A percentile compares a stretch with the other conserved stretches of the same genome.
Conservation (phyloP, 2,888 invertebrate species). For the Lasioglossum leucozonium region DNA sequence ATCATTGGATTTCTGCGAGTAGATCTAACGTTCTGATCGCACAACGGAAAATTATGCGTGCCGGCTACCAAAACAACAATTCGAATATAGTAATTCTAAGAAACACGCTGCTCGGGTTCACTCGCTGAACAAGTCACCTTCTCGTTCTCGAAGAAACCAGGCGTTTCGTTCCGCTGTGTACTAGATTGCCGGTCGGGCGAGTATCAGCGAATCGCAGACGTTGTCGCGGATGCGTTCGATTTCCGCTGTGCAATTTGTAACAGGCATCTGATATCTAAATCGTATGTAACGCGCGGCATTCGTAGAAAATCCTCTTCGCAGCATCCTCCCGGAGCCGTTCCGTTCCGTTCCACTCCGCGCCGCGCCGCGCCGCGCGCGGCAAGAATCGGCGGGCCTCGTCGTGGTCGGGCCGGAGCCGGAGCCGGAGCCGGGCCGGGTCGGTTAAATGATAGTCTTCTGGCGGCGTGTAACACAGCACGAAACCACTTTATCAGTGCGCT, state of each 20-base stretch:
- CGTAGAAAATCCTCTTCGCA: constrained; percentile 40
- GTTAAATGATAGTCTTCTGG: constrained; percentile 58
- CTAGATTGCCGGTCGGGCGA: not conserved
- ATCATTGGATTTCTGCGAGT: not conserved
- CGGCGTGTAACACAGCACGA: constrained; percentile 55
- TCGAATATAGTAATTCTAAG: not conserved
- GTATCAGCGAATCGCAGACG: constrained; percentile 4
- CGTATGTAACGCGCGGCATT: constrained; percentile 33
- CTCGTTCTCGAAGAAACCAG: not conserved
- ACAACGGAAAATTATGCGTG: not conserved
- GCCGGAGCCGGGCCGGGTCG: constrained; percentile 5
- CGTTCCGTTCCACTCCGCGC: not conserved
- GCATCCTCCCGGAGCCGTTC: constrained; percentile 1
- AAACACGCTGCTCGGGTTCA: no score
- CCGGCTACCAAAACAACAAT: not conserved
- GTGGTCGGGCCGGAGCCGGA: not conserved
- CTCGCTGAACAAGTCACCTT: not conserved
- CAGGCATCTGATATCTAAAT: constrained; percentile 34
- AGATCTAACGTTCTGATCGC: not conserved
- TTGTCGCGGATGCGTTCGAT: constrained; percentile 1
- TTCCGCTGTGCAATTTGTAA: constrained; percentile 1
- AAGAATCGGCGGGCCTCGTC: not conserved
- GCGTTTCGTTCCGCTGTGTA: not conserved
- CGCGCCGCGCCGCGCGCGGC: not conserved
- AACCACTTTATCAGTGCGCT: constrained; percentile 61